phyloP scores from a whole-genome alignment of 2,888 invertebrate genomes.

The Phalera bucephala region DNA sequence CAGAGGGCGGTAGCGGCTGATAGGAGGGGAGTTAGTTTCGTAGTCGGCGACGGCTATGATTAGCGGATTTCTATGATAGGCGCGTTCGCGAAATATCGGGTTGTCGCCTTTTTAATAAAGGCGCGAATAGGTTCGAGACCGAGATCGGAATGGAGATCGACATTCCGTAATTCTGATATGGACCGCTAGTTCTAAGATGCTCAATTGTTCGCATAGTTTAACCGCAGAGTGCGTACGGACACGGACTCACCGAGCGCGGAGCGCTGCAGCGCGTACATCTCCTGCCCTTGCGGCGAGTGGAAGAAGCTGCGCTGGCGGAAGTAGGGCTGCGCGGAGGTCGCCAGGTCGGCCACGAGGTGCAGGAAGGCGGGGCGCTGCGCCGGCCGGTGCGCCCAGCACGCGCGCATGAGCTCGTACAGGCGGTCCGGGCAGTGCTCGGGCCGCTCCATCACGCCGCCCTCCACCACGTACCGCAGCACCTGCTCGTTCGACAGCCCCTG shows the following conservation, averaged over 20 bases:
- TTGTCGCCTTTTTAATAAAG: too few relatives aligned
- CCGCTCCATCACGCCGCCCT: conserved; percentile 96
- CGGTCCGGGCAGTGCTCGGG: conserved; percentile 98
- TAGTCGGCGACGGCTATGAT: too few relatives aligned
- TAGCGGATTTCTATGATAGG: too few relatives aligned
- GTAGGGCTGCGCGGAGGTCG: conserved; percentile 84
- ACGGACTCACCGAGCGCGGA: conserved; percentile 46
- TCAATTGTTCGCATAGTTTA: too few relatives aligned
- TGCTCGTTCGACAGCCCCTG: conserved; percentile 96
- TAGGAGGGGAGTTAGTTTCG: too few relatives aligned
- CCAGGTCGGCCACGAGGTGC: conserved; percentile 89
- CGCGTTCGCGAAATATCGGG: too few relatives aligned
- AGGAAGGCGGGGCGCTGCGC: conserved; percentile 92
- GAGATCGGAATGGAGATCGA: too few relatives aligned
- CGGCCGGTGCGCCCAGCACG: conserved; percentile 95
- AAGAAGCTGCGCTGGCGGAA: conserved; percentile 85
- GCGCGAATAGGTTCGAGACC: too few relatives aligned
- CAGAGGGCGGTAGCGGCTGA: too few relatives aligned
- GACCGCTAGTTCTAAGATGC: too few relatives aligned
- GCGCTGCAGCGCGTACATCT: conserved; percentile 74
- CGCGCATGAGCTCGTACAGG: conserved; percentile 94
- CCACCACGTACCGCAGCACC: conserved; percentile 94
- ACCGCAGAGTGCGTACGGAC: too few relatives aligned
- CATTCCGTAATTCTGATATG: too few relatives aligned
- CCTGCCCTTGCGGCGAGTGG: conserved; percentile 84